phyloP scores from a whole-genome alignment of 2,797 vertebrate species.

The Aphelocoma californica region DNA sequence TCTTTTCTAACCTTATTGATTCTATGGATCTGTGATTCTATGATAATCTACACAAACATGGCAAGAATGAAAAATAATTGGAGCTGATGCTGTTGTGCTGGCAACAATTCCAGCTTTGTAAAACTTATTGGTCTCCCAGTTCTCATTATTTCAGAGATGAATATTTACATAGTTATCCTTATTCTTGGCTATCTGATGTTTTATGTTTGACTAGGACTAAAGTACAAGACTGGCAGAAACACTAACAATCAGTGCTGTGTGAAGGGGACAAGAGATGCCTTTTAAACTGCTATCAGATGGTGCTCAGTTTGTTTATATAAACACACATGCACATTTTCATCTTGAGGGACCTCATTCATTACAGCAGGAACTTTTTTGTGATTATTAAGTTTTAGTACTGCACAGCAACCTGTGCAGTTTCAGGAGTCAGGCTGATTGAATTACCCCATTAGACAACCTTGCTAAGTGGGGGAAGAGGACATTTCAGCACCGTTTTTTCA shows the following conservation, averaged over 20 bases:
- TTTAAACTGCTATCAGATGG: background rate
- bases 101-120: background rate
- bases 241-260: background rate
- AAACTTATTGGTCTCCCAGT: background rate
- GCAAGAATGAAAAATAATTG: background rate
- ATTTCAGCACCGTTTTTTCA: background rate
- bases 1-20: background rate
- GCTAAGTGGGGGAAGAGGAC: background rate
- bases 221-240: background rate
- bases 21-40: background rate
- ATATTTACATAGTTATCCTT: background rate
- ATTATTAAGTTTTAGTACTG: conserved; percentile 5
- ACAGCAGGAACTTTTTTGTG: background rate
- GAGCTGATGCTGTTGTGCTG: background rate
- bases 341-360: background rate
- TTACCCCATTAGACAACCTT: conserved; percentile 18
- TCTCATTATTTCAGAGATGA: background rate
- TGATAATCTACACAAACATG: background rate
- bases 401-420: conserved; percentile 15
- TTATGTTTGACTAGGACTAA: background rate
- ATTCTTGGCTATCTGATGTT: background rate
- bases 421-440: conserved; percentile 20
- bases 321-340: background rate
- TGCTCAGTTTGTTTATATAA: background rate
- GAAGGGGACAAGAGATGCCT: background rate